Percentiles rank a stretch among this genome's conserved stretches.
Evolutionary conservation across 2,888 invertebrate species (phyloP).

Genomic region (Pycnomerus fuliginosus): DNA sequence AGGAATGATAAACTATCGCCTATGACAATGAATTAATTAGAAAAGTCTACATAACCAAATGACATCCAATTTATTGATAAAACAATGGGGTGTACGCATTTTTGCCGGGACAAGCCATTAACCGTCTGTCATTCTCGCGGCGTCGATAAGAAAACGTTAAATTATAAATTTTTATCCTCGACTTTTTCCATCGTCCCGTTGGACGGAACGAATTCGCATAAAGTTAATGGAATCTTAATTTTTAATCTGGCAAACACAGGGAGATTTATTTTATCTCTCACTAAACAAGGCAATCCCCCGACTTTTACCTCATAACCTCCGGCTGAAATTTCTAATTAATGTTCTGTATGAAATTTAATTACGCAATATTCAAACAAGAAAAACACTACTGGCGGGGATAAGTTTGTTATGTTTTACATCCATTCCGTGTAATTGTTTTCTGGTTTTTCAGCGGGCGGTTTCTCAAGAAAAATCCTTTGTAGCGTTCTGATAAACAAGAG

Average conservation of each 20-base stretch:
- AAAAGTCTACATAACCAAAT: constrained; percentile 27
- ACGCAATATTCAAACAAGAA: constrained; percentile 30
- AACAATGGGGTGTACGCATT: constrained; percentile 31
- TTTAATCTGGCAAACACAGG: constrained; percentile 39
- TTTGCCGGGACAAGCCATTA: constrained; percentile 31
- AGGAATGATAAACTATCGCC: too few relatives aligned
- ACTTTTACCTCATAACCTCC: constrained; percentile 42
- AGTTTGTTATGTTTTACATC: constrained; percentile 1
- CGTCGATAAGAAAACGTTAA: constrained; percentile 32
- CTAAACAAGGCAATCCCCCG: constrained; percentile 36
- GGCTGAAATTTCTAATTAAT: constrained; percentile 44
- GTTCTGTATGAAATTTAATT: constrained; percentile 44
- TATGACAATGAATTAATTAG: constrained; percentile 21
- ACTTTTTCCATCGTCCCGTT: constrained; percentile 8
- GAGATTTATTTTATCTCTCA: constrained; percentile 39
- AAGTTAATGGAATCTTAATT: constrained; percentile 43
- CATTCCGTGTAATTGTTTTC: too few relatives aligned
- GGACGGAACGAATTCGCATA: constrained; percentile 35
- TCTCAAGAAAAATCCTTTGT: too few relatives aligned
- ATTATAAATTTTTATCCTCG: constrained; percentile 33
- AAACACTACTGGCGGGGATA: background rate
- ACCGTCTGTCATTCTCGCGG: constrained; percentile 33
- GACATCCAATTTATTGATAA: constrained; percentile 42
- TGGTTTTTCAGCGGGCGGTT: too few relatives aligned
- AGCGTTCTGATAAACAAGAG: too few relatives aligned